Base-by-base conservation (phyloP, 2,888 invertebrate species). In the Amphipoea lucens region DNA sequence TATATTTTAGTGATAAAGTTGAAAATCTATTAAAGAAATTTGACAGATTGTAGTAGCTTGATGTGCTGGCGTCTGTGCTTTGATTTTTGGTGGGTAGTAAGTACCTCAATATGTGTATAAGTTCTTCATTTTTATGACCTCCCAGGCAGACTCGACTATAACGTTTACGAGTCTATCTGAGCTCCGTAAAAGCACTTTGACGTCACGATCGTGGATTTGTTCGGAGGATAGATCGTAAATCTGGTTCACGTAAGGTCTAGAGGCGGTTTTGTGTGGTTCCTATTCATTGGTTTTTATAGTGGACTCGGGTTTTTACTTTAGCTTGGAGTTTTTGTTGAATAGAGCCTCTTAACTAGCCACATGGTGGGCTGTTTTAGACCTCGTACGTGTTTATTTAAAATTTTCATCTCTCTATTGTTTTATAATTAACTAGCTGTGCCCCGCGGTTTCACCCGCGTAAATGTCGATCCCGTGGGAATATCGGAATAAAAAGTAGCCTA, bases 151-250 rank as follows among this genome's bases (percentile, higher is more conserved):
- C 67, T 51, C 42, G 40, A 69, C n/a, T 76, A 74, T 83, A 84
- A 78, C 69, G 69, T 89, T 89, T 85, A 89, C 72, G 86, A 79
- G 54, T 82, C 78, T 40, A 82, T 83, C 77, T 71, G 57, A 84
- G 72, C 65, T 76, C 20, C 42, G 40, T 74, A 69, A 86, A 82
- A 77, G 67, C 74, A 77, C 63, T 86, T 71, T 82, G 45, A 76
- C 1, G 42, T 67, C 57, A 65, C 51, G 57, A 69, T 86, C 57
- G 74, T 23, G 66, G 70, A 79, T 84, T 83, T 78, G 68, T 72
- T 81, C 57, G 4, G 57, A 62, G 75, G n/a, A 73, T 60, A 20
- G 23, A 45, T 71, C 86, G 69, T 86, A 83, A 86, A 88, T 76
- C 42, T 71, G 36, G n/a, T 63, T 7, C 67, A 72, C 78, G 62